A percentile compares a stretch with the other conserved stretches of the same genome.
Conservation (phyloP, 2,113 vertebrate genomes). For the Perognathus longimembris region DNA sequence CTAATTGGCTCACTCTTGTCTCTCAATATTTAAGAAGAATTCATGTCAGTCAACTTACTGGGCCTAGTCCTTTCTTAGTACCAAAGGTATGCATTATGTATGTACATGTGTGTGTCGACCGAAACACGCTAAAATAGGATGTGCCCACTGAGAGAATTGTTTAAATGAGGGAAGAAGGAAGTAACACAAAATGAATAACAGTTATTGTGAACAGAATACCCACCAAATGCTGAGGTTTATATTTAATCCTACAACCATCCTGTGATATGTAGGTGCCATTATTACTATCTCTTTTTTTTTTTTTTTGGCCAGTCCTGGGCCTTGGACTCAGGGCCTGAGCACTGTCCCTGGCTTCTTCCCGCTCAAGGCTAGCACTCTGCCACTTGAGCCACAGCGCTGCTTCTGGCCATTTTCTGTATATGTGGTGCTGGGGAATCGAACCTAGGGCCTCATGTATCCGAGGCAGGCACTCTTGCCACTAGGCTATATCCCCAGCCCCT, state of each 20-base stretch:
- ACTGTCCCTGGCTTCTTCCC: no score
- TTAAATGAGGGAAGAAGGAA: neutral
- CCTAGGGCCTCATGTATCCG: no score
- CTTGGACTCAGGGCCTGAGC: no score
- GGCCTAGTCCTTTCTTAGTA: neutral
- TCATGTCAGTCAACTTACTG: neutral
- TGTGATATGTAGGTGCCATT: neutral
- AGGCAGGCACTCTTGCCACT: no score
- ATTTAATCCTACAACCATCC: constrained; percentile 28
- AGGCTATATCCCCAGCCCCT: no score
- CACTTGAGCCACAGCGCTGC: no score
- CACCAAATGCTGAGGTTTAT: constrained; percentile 30
- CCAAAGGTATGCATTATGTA: neutral
- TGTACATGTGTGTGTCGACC: neutral
- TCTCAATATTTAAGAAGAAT: neutral
- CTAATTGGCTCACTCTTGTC: constrained; percentile 24
- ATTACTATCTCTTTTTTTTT: constrained; percentile 44
- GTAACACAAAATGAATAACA: neutral
- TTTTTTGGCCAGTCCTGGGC: no score
- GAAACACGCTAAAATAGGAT: neutral
- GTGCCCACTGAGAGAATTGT: neutral
- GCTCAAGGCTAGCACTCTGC: no score
- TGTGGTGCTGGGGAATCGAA: no score
- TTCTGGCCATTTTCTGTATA: no score
- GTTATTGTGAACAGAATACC: neutral